Evolutionary conservation across 2,888 invertebrate species (phyloP).

Genomic region (Archaeoteleia sp.): DNA sequence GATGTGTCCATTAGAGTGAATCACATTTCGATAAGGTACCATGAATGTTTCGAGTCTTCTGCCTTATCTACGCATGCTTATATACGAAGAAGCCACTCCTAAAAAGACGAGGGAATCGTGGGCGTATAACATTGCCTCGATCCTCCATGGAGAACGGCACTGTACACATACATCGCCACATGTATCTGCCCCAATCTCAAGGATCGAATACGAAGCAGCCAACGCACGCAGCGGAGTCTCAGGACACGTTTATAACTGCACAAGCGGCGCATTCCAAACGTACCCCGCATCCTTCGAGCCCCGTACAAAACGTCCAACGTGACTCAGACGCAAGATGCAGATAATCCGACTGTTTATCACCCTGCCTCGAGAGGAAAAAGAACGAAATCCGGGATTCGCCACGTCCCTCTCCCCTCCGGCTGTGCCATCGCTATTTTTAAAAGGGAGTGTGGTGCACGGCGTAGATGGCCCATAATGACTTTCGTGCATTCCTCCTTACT

Average conservation of each 20-base stretch:
- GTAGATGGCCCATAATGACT: conserved; percentile 19
- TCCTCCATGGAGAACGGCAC: conserved; percentile 32
- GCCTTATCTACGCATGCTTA: no score
- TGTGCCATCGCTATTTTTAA: conserved; percentile 21
- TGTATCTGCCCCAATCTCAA: conserved; percentile 44
- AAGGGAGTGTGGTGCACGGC: conserved; percentile 19
- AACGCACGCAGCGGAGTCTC: conserved; percentile 37
- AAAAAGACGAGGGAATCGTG: conserved; percentile 36
- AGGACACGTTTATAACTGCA: conserved; percentile 53
- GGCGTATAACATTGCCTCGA: conserved; percentile 49
- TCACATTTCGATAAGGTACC: conserved; percentile 48
- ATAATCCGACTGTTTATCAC: conserved; percentile 69
- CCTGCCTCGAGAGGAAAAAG: conserved; percentile 47
- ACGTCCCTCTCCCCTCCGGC: conserved; percentile 25
- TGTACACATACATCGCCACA: conserved; percentile 26
- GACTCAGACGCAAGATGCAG: conserved; percentile 57
- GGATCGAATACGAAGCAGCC: conserved; percentile 40
- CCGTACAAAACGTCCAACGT: conserved; percentile 36
- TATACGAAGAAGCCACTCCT: conserved; percentile 50
- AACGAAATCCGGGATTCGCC: conserved; percentile 46
- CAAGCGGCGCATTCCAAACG: conserved; percentile 52
- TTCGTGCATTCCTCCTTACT: conserved; percentile 24
- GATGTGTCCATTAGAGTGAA: conserved; percentile 21
- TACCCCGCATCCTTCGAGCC: conserved; percentile 40
- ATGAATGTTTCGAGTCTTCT: conserved; percentile 37